These are phyloP conservation scores for Bujurquina vittata DNA, from an alignment of 2,113 vertebrate genomes.

Conservation along the genomic window DNA sequence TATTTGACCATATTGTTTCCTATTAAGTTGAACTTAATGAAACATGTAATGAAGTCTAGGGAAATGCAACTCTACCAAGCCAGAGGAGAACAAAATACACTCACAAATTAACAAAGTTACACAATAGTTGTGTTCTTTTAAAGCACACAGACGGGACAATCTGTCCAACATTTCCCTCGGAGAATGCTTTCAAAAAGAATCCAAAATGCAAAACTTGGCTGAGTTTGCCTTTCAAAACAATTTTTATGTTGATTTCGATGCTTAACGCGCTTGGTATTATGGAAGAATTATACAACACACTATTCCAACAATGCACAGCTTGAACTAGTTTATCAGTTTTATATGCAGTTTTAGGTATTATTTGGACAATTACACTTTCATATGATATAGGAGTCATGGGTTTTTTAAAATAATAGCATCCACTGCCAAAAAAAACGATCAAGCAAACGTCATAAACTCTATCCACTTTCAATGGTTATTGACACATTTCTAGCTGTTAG, in stretches of 20 bases:
- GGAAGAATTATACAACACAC: background rate
- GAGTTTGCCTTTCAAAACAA: conserved; percentile 12
- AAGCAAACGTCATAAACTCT: background rate
- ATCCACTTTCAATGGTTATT: background rate
- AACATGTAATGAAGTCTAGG: background rate
- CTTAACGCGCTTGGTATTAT: background rate
- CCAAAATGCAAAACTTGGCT: conserved; percentile 13
- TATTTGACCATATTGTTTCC: background rate
- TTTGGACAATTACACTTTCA: background rate
- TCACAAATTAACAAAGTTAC: background rate
- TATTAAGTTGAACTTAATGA: background rate
- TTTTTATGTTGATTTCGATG: background rate
- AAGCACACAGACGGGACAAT: background rate
- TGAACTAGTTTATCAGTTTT: conserved; percentile 8
- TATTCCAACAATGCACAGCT: background rate
- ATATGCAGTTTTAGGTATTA: background rate
- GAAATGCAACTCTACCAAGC: conserved; percentile 9
- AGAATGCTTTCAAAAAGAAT: background rate
- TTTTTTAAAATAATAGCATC: conserved; percentile 2
- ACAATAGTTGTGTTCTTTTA: background rate
- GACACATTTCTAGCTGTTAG: background rate
- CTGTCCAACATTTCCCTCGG: background rate
- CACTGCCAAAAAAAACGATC: background rate
- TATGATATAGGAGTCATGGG: background rate
- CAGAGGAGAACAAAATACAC: background rate